Evolutionary conservation across 2,113 vertebrate species (phyloP).

Genomic region (Gadus macrocephalus): DNA sequence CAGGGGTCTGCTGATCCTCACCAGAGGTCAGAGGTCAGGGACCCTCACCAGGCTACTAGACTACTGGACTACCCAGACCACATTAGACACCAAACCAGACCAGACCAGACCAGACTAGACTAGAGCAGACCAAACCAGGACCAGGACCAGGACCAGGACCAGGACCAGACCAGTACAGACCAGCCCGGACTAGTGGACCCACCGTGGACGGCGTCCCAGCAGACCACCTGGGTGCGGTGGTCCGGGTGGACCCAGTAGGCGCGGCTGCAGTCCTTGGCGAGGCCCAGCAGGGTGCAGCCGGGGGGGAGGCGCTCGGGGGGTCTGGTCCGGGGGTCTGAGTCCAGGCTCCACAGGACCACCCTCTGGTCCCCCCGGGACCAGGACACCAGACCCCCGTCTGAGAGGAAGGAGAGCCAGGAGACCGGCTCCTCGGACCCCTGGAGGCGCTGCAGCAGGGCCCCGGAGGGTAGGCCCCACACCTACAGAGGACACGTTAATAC

Average conservation of each 20-base stretch:
- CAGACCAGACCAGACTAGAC: neutral
- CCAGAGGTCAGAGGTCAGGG: no score
- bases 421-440: conserved; percentile 52
- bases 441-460: conserved; percentile 45
- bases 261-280: conserved; percentile 59
- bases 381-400: conserved; percentile 55
- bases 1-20: no score
- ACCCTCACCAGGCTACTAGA: no score
- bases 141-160: no score
- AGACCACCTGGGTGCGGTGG: conserved; percentile 64
- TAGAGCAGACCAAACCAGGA: no score
- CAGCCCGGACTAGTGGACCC: neutral
- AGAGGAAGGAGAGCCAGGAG: no score
- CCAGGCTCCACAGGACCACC: conserved; percentile 67
- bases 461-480: no score
- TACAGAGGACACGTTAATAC: no score
- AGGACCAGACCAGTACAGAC: neutral
- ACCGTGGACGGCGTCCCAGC: conserved; percentile 80
- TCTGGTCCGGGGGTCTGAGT: conserved; percentile 44
- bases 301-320: conserved; percentile 55
- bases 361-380: conserved; percentile 34
- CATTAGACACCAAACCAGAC: no score
- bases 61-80: no score
- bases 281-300: conserved; percentile 50
- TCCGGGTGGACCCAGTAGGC: conserved; percentile 70